These are phyloP conservation scores for Nymphalis polychloros DNA, from an alignment of 2,888 invertebrate species.

Conservation along the genomic window DNA sequence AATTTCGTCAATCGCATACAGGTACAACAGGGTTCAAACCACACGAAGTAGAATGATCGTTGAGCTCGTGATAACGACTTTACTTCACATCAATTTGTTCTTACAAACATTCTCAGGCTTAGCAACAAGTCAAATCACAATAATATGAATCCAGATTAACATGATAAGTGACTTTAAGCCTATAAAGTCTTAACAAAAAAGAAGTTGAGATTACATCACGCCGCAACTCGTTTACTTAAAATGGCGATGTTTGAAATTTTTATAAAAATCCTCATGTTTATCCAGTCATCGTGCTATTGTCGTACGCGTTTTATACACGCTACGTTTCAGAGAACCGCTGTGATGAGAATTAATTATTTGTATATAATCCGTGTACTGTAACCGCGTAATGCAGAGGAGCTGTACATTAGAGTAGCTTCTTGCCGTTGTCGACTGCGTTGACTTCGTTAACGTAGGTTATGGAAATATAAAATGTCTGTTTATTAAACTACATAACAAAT, in stretches of 20 bases:
- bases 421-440: too few relatives aligned
- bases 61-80: neutral
- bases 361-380: neutral
- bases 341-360: slow-evolving; percentile 27
- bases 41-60: too few relatives aligned
- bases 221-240: slow-evolving; percentile 14
- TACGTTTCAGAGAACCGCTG: slow-evolving; percentile 16
- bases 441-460: too few relatives aligned
- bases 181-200: neutral
- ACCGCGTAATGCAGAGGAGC: neutral
- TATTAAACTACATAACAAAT: too few relatives aligned
- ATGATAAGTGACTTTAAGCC: neutral
- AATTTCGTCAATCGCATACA: too few relatives aligned
- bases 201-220: slow-evolving; percentile 22
- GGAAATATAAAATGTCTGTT: too few relatives aligned
- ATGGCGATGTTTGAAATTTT: slow-evolving; percentile 26
- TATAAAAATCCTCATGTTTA: slow-evolving; percentile 22
- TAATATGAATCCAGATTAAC: slow-evolving; percentile 3
- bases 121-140: neutral
- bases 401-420: too few relatives aligned
- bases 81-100: neutral
- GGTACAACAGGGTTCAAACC: too few relatives aligned
- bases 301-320: neutral
- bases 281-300: slow-evolving; percentile 23
- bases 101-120: neutral